These are phyloP conservation scores for Nilaparvata lugens DNA, from an alignment of 1,140 invertebrate species.

Conservation along the genomic window DNA sequence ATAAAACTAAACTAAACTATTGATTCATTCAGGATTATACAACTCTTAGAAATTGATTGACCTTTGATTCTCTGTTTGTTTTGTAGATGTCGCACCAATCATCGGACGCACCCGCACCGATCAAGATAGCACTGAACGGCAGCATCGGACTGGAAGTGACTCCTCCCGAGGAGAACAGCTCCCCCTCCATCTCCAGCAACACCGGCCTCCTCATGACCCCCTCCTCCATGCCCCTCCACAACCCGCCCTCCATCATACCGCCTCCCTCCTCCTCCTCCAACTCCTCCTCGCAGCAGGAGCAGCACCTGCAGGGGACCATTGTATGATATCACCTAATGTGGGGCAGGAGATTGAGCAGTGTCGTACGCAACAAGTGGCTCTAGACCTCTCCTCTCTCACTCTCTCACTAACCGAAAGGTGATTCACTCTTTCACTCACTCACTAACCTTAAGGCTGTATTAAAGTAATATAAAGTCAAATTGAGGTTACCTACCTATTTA, in stretches of 20 bases:
- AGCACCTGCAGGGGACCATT: conserved; percentile 76
- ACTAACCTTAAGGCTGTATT: too few relatives aligned
- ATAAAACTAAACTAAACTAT: too few relatives aligned
- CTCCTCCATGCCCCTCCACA: conserved; percentile 26
- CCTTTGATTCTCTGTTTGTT: background rate
- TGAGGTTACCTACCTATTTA: too few relatives aligned
- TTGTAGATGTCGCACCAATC: conserved; percentile 17
- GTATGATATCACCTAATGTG: conserved; percentile 89
- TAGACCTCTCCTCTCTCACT: too few relatives aligned
- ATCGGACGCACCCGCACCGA: conserved; percentile 43
- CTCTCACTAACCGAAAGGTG: too few relatives aligned
- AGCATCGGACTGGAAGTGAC: conserved; percentile 78
- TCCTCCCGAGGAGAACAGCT: conserved; percentile 62
- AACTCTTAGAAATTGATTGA: too few relatives aligned
- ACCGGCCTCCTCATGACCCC: conserved; percentile 42
- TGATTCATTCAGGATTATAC: too few relatives aligned
- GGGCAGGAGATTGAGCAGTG: conserved; percentile 65
- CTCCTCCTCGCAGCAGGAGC: conserved; percentile 43
- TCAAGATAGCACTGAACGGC: conserved; percentile 75
- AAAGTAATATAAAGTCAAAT: too few relatives aligned
- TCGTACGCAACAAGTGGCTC: conserved; percentile 56
- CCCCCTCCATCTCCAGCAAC: conserved; percentile 40
- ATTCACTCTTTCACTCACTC: too few relatives aligned
- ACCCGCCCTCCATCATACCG: conserved; percentile 18
- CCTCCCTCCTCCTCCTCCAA: conserved; percentile 31